These are phyloP conservation scores for Anguilla anguilla DNA, from an alignment of 2,797 vertebrate genomes.

Conservation along the genomic window DNA sequence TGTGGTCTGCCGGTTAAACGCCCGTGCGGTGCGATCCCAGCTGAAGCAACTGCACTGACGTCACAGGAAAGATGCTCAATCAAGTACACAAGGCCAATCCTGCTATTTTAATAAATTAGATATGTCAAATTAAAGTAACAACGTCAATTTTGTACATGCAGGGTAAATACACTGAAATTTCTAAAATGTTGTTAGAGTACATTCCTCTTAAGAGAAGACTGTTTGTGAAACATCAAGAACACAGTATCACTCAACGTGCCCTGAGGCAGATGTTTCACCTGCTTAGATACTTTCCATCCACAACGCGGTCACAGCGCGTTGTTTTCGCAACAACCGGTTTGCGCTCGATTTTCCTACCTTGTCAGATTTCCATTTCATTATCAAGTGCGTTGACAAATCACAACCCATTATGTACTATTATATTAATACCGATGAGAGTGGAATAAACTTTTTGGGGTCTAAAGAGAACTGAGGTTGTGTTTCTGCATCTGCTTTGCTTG, in stretches of 20 bases:
- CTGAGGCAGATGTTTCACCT: not conserved
- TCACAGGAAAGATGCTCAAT: slow-evolving; percentile 70
- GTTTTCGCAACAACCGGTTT: not conserved
- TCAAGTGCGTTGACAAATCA: not conserved
- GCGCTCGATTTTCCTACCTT: not conserved
- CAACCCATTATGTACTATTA: not conserved
- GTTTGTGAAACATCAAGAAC: not conserved
- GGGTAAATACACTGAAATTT: slow-evolving; percentile 19
- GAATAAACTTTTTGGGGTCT: not conserved
- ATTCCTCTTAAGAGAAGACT: not conserved
- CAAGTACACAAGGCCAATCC: not conserved
- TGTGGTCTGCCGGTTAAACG: not conserved
- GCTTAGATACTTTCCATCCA: slow-evolving; percentile 8
- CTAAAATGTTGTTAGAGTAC: not conserved
- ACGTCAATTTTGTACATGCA: slow-evolving; percentile 43
- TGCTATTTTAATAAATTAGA: not conserved
- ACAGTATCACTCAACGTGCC: not conserved
- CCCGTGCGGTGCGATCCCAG: slow-evolving; percentile 58
- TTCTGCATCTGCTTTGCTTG: not conserved
- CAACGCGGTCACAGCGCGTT: not conserved
- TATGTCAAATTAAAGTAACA: slow-evolving; percentile 13
- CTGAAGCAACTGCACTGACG: slow-evolving; percentile 80
- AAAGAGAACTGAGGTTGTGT: not conserved
- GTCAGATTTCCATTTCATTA: not conserved
- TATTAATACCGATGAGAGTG: not conserved